Evolutionary conservation across 2,888 invertebrate species (phyloP), one percentile per base, ranked within the genome.

Genomic region (Stramonita haemastoma): DNA sequence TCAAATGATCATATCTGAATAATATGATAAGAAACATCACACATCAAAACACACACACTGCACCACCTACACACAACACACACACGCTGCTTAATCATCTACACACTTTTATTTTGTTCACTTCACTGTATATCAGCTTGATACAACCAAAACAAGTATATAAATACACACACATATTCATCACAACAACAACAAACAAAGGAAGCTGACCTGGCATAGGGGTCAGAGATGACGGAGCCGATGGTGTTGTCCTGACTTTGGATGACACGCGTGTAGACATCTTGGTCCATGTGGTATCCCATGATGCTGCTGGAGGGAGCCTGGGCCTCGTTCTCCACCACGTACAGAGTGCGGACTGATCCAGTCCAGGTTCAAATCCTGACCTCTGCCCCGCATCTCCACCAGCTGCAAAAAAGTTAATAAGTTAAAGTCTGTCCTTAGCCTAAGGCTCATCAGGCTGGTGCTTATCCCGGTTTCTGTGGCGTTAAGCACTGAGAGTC

Each of bases 301-400:
- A 93, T 93, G 81, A 96, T 94, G 70, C 97, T 90, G 97, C 92
- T 96, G 96, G 89, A 93, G 93, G 79, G 93, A 29, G 29, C 17
- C 94, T 36, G 32, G 94, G 90, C 88, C 94, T 95, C 95, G 57
- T 96, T 94, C 95, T 98, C 98, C 0, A 97, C 97, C 97, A 98
- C 98, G 95, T 98, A 99, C 13, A 99, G 96, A 85, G 97, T 97
- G 87, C 98, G 97, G 87, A n/a, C 98, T 97, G 83, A 99, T 97
- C 99, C 99, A 99, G 96, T 99, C 98, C 0, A 98, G 97, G 1
- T 98, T 97, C 56, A 99, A 96, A 90, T 98, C 97, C 19, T 97
- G 95, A 0, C 97, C 97, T 60, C 97, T 97, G 32, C 93, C 93
- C 36, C 92, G 91, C 36, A 95, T 89, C 32, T 93, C 90, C 60